These are phyloP conservation scores for Berghia stephanieae DNA, from an alignment of 1,140 invertebrate genomes.

Conservation along the genomic window DNA sequence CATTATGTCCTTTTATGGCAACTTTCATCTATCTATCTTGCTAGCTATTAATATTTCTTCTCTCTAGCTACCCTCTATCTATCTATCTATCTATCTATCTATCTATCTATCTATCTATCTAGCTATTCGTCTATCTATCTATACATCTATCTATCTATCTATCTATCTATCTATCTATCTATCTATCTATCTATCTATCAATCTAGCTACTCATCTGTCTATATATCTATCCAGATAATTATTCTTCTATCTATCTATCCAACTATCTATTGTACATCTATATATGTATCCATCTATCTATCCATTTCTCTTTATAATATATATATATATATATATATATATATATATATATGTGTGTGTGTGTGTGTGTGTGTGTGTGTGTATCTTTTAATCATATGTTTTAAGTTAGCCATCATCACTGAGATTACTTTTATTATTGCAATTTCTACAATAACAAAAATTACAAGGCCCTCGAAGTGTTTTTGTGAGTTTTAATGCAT, in stretches of 20 bases:
- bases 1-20: neutral
- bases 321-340: slow-evolving; percentile 25
- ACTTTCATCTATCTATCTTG: neutral
- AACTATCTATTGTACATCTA: neutral
- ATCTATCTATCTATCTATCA: neutral
- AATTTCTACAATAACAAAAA: too few species aligned
- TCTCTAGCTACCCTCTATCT: neutral
- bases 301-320: neutral
- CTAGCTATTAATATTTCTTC: neutral
- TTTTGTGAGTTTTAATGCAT: neutral
- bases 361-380: neutral
- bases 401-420: neutral
- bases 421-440: too few species aligned
- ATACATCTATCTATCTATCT: neutral
- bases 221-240: neutral
- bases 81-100: neutral
- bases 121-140: slow-evolving; percentile 8
- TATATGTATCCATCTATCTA: neutral
- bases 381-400: neutral
- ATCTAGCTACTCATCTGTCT: neutral
- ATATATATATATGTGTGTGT: slow-evolving; percentile 16
- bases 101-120: slow-evolving; percentile 9
- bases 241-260: neutral
- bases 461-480: too few species aligned
- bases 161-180: neutral